Evolutionary conservation across 1,140 invertebrate genomes (phyloP), one percentile per base, ranked within the genome.

Genomic region (Lepidurus apus): DNA sequence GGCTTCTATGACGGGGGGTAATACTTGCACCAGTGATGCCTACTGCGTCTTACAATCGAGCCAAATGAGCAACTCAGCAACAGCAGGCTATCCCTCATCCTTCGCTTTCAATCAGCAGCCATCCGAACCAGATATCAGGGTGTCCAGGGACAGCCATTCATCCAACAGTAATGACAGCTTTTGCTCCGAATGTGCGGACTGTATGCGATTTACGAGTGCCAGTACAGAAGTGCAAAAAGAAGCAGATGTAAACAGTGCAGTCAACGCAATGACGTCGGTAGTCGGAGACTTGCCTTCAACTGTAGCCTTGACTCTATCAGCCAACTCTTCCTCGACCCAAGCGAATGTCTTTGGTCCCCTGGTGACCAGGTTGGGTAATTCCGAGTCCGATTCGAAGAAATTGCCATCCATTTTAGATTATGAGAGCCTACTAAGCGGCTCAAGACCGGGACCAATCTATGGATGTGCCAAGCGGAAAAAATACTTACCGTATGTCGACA

Each of bases 21-120:
- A 65, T 13, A 65, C n/a, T 4, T 65, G 5, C 53, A 65, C 53
- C 53, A 13, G 53, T 65, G 53, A 65, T 65, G 53, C 53, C 53
- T 21, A 17, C 53, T 13, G 53, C 21, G 53, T 65, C 13, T 17
- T 65, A 65, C 53, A 65, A 65, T 21, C 53, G 13, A 21, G 53
- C 53, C 53, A 65, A 65, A 65, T 65, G 53, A 65, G 53, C 53
- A 65, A 65, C 53, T 65, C n/a, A 7, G n/a, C 53, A 65, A 65
- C 53, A 65, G 53, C 53, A 21, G n/a, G 53, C 21, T 65, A 65
- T 3, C 53, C 53, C 4, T 17, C 53, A 21, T 65, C 53, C 1
- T 65, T 21, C 3, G 17, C 53, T 65, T 65, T 65, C 53, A 65
- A 17, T n/a, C 53, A 65, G 53, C 53, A 65, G 53, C 53, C 53